Base-by-base conservation (phyloP, 2,888 invertebrate species). In the Hirudinaria manillensis region DNA sequence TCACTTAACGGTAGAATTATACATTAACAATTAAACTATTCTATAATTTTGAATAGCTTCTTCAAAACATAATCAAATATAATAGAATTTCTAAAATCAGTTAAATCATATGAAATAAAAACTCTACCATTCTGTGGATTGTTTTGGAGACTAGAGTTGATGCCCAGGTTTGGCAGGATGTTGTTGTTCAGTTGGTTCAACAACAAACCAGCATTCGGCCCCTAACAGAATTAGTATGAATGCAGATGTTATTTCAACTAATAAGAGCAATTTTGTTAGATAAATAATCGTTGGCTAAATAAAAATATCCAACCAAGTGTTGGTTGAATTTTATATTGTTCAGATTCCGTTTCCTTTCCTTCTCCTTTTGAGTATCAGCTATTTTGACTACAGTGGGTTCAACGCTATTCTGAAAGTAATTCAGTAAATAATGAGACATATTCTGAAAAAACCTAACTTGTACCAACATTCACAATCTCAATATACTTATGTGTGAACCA, bases 351-450 rank as follows among this genome's bases (percentile, higher is more conserved):
- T 97, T 97, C 86, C 93, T 92, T 86, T 98, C 97, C 85, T 98
- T 98, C 84, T 99, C 98, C 85, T 96, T 96, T 85, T 96, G 97
- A 78, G 98, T 97, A 86, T 99, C 99, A 73, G 99, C 99, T 87
- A 99, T 98, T 87, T 99, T 99, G 53, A 98, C 98, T 77, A 99
- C 98, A 81, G 99, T 87, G 38, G 99, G 97, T 80, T 96, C 94
- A 78, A 94, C 94, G 86, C 98, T 98, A 68, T 98, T 98, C 90
- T 90, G 86, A 55, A 84, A 81, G 24, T 34, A 56, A 34, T 32
- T 2, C 24, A 34, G n/a, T 65, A 65, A 45, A 3, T 6, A 45
- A 24, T 16, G 21, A 29, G n/a, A 6, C n/a, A 34, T 6, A 6
- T 36, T 32, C 21, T 67, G 36, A 68, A 2, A 32, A 29, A 29